phyloP scores from a whole-genome alignment of 2,113 vertebrate genomes.

The Desmodus rotundus region DNA sequence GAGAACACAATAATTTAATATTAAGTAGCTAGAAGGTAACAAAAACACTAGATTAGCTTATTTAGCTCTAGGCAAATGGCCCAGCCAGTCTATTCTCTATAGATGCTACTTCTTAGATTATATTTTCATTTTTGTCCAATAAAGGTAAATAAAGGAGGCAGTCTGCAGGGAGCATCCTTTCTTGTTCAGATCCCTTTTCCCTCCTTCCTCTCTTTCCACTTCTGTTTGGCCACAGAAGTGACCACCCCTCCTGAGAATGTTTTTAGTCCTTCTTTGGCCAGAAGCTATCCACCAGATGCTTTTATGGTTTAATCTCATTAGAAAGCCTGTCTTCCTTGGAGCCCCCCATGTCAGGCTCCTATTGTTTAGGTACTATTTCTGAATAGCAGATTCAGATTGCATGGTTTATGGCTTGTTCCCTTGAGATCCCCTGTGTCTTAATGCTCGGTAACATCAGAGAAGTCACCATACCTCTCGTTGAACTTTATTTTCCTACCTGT shows the following conservation, averaged over 20 bases:
- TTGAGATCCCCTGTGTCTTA: neutral
- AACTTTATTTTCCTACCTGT: neutral
- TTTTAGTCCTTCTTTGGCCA: neutral
- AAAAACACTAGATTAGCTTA: neutral
- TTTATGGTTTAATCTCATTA: neutral
- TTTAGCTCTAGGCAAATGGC: neutral
- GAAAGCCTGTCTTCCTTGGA: neutral
- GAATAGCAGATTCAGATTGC: neutral
- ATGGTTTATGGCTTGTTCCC: neutral
- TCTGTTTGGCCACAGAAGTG: neutral
- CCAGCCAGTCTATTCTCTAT: neutral
- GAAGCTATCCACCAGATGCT: neutral
- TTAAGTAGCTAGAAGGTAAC: neutral
- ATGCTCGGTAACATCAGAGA: neutral
- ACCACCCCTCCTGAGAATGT: rapidly evolving
- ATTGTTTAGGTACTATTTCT: neutral
- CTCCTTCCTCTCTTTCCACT: neutral
- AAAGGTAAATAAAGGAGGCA: neutral
- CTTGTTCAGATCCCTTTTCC: neutral
- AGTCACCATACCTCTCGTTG: neutral
- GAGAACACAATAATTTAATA: neutral
- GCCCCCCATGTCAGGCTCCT: neutral
- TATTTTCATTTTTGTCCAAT: neutral
- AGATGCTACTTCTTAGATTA: neutral
- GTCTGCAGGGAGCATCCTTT: neutral